Conservation (phyloP, 2,888 invertebrate species). For the Orthosia incerta region DNA sequence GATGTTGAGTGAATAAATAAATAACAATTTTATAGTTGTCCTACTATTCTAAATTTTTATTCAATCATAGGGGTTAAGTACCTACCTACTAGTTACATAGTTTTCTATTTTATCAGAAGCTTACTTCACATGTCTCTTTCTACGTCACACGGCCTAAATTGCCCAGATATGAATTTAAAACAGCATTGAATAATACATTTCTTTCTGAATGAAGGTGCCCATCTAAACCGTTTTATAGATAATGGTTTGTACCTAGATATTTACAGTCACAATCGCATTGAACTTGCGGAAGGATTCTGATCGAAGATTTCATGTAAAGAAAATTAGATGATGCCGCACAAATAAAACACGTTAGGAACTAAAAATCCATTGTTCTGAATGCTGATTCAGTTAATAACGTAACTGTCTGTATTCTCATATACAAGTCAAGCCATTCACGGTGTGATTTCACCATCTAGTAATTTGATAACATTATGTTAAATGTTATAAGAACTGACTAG, state of each 20-base stretch:
- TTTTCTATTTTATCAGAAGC: conserved; percentile 33
- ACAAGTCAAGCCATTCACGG: neutral
- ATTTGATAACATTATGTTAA: neutral
- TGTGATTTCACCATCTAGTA: neutral
- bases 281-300: neutral
- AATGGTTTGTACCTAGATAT: conserved; percentile 13
- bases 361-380: neutral
- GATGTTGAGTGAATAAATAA: conserved; percentile 46
- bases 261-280: neutral
- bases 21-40: conserved; percentile 22
- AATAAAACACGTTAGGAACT: neutral
- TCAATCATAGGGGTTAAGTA: neutral
- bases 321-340: neutral
- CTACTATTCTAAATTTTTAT: conserved; percentile 22
- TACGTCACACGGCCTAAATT: conserved; percentile 26
- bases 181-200: conserved; percentile 24
- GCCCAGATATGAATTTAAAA: conserved; percentile 40
- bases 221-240: conserved; percentile 30
- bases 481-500: neutral
- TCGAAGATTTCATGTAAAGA: neutral
- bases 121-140: conserved; percentile 22
- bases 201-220: conserved; percentile 22
- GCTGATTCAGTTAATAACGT: neutral
- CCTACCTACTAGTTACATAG: too few species aligned
- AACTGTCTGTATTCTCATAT: neutral